Base-by-base conservation (phyloP, 2,888 invertebrate genomes). In the Cephalotes varians region DNA sequence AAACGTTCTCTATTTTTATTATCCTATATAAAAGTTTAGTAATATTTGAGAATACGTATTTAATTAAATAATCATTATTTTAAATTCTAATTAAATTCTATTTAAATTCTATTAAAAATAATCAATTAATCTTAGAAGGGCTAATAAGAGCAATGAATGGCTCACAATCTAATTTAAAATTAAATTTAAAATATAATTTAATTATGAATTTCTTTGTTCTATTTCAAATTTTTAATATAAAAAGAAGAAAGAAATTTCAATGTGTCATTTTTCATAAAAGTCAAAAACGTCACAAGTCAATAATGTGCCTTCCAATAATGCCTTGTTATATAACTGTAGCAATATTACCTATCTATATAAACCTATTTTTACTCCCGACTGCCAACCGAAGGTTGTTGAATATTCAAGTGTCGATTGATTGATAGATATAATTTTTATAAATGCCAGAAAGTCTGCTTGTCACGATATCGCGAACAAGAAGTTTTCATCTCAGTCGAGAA, bases 401-500 rank as follows among this genome's bases (percentile, higher is more conserved):
- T 34, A 56, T 47, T 31, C 10, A 4, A 44, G 10, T 6, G 15
- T 21, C 3, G 12, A 2, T 21, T 18, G 37, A 51, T 21, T 34
- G 37, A 65, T 25, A 21, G 31, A 28, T 69, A 44, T 25, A 56
- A 77, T 56, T 51, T 79, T 44, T 28, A 34, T 54, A 1, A 9
- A 56, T 64, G 10, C 15, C 40, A 5, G 62, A 40, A 54, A 81
- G 44, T 34, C n/a, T 40, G 18, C 28, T 80, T 62, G 71, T 79
- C 56, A 44, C 44, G 56, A 69, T 69, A 69, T 69, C 44, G 56
- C 34, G 56, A 71, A 44, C 40, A 47, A 18, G 5, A 34, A 31
- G 44, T 71, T 71, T 79, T 77, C 56, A 69, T 77, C n/a, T 4
- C 7, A 28, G 12, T 44, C 54, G 77, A 67, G 37, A 76, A 31